Evolutionary conservation across 2,888 invertebrate genomes (phyloP), one percentile per base, ranked within the genome.

Genomic region (Lasius platythorax): DNA sequence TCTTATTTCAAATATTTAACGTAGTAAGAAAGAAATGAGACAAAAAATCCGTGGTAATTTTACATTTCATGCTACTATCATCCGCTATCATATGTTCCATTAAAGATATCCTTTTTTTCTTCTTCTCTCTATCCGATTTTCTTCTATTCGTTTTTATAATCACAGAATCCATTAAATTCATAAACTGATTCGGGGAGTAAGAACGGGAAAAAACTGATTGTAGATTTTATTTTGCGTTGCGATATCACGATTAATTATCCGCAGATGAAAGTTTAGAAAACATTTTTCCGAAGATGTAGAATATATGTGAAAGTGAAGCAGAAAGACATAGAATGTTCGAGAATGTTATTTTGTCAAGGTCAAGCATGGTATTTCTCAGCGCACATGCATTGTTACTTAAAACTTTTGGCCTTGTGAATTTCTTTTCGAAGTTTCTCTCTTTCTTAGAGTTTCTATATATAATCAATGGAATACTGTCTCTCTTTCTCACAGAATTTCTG

Each of bases 81-180:
- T 9, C 15, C 46, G 28, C 5, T 72, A 46, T 64, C 50, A 58
- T 40, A 18, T 28, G 18, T 53, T 40, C 2, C 12, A 66, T 76
- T 37, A 75, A 64, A 64, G 15, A 67, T 53, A n/a, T 53, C 3
- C 12, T 23, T 53, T 11, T 75, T 2, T 66, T n/a, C 18, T 74
- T n/a, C 72, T 56, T 46, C 53, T 23, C 30, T 18, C 50, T 64
- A 70, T 61, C 30, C 68, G 37, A n/a, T 5, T 0, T 50, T 4
- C 15, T 6, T 37, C 6, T 3, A 0, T n/a, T 6, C 3, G 0
- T 73, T 11, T n/a, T 53, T 53, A 53, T 40, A 40, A 40, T 61
- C 18, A 15, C 11, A 40, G 11, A 56, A 37, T 11, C 2, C 6
- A 12, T 40, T 73, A 73, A 40, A 58, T 18, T n/a, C 33, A 5